These are phyloP conservation scores for Salarias fasciatus DNA, from an alignment of 2,797 vertebrate genomes.

Conservation along the genomic window DNA sequence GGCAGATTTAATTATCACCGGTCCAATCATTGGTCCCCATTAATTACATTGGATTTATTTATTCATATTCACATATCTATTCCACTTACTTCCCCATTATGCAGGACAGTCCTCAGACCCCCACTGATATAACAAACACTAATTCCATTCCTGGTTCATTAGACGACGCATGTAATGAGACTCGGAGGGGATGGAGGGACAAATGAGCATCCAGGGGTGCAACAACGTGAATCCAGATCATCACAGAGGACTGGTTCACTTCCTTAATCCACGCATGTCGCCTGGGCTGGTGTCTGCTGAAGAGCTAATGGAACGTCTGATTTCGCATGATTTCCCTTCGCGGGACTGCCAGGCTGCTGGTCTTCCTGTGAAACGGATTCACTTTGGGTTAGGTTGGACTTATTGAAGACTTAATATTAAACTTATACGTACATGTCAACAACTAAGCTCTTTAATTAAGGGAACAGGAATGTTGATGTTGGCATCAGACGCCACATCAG, in stretches of 20 bases:
- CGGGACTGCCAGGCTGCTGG: no score
- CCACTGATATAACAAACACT: conserved; percentile 68
- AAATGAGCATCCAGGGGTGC: conserved; percentile 57
- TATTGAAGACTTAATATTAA: no score
- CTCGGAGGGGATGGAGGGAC: conserved; percentile 42
- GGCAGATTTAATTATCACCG: conserved; percentile 81
- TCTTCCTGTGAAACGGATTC: no score
- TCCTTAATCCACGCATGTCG: neutral
- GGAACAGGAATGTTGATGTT: no score
- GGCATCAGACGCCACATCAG: no score
- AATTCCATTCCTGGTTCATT: conserved; percentile 71
- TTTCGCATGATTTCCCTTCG: no score
- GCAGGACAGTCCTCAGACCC: conserved; percentile 74
- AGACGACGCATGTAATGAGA: conserved; percentile 60
- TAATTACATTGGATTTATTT: conserved; percentile 81
- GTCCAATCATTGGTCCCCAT: conserved; percentile 79
- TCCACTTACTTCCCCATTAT: conserved; percentile 78
- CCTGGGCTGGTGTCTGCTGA: neutral
- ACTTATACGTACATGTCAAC: no score
- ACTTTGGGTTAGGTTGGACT: no score
- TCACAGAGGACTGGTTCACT: conserved; percentile 20
- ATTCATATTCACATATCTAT: conserved; percentile 79
- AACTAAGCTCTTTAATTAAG: no score
- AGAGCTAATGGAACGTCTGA: conserved; percentile 8
- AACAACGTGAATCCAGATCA: conserved; percentile 27